A percentile compares a stretch with the other conserved stretches of the same genome.
Conservation (phyloP, 2,113 vertebrate species). For the Gnathonemus echidnorhynchus region DNA sequence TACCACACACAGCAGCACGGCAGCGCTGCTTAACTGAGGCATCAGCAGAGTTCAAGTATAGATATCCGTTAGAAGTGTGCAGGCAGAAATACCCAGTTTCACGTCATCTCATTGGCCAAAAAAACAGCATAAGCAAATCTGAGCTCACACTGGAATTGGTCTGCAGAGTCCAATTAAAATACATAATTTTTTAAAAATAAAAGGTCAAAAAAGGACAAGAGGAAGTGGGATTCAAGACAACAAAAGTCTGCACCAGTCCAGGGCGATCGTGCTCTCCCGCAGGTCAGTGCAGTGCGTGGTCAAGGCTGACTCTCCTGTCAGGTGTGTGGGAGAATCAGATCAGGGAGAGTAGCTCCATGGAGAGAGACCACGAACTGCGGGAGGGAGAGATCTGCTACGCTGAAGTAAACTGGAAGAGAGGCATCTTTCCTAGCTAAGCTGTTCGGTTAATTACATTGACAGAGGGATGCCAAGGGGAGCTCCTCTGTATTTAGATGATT, state of each 20-base stretch:
- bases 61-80: background rate
- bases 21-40: background rate
- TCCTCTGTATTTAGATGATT: conserved; percentile 20
- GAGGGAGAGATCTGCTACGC: conserved; percentile 9
- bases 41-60: background rate
- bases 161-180: background rate
- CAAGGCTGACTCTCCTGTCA: background rate
- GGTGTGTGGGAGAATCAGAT: background rate
- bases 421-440: background rate
- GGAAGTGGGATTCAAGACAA: background rate
- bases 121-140: background rate
- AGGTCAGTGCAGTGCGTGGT: background rate
- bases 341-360: background rate
- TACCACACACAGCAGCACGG: background rate
- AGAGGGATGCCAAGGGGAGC: conserved; percentile 14
- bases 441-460: conserved; percentile 27
- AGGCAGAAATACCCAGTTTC: background rate
- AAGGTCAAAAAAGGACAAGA: background rate
- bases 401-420: conserved; percentile 1
- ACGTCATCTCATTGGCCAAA: background rate
- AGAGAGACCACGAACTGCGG: background rate
- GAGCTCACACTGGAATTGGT: background rate
- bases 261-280: background rate
- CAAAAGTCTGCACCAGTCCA: background rate
- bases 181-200: background rate